Percentiles rank a stretch among this genome's conserved stretches.
phyloP scores from a whole-genome alignment of 2,888 invertebrate species.

The Zele albiditarsus region DNA sequence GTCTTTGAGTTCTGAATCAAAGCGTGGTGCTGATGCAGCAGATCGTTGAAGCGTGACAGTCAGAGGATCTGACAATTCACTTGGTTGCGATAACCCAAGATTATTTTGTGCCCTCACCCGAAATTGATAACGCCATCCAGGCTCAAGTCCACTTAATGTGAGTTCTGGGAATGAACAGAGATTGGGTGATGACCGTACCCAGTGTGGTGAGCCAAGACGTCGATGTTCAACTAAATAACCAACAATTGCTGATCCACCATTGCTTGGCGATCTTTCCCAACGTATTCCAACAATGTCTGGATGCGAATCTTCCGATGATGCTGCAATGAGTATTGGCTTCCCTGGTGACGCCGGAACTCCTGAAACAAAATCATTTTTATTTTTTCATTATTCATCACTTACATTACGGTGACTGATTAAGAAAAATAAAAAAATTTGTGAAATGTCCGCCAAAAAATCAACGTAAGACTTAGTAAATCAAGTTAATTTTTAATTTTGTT shows the following conservation, averaged over 20 bases:
- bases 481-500: background rate
- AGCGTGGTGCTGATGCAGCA: conserved; percentile 82
- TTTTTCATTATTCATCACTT: background rate
- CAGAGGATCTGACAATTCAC: conserved; percentile 90
- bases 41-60: conserved; percentile 83
- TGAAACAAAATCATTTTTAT: conserved; percentile 64
- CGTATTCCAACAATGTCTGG: conserved; percentile 88
- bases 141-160: conserved; percentile 86
- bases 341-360: conserved; percentile 88
- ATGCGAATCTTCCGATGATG: conserved; percentile 79
- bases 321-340: conserved; percentile 85
- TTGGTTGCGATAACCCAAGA: conserved; percentile 88
- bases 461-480: background rate
- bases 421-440: conserved; percentile 5
- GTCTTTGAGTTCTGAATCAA: conserved; percentile 81
- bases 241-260: conserved; percentile 90
- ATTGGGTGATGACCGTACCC: conserved; percentile 86
- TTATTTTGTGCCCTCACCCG: conserved; percentile 94
- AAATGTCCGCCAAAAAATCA: background rate
- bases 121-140: conserved; percentile 92
- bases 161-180: conserved; percentile 83
- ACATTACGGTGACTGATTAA: background rate
- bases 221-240: conserved; percentile 89
- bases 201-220: conserved; percentile 84
- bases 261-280: conserved; percentile 87